phyloP scores from a whole-genome alignment of 2,113 vertebrate species.

The Entomyzon cyanotis region DNA sequence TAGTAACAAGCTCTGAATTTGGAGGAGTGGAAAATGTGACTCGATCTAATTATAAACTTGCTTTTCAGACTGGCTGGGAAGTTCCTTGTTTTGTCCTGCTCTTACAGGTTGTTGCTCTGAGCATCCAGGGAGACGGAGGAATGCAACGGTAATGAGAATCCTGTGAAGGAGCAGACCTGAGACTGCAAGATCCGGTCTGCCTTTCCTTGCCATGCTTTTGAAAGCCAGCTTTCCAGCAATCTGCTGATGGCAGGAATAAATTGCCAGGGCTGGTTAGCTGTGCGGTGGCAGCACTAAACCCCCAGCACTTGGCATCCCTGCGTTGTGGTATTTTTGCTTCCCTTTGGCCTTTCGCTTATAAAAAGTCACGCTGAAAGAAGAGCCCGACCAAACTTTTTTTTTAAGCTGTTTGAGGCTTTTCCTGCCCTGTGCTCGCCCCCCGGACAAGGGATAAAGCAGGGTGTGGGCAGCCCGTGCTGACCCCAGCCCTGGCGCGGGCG shows the following conservation, averaged over 20 bases:
- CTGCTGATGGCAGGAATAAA: conserved; percentile 58
- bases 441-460: conserved; percentile 18
- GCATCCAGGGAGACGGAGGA: not conserved
- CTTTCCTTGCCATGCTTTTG: not conserved
- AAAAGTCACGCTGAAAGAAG: conserved; percentile 31
- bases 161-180: not conserved
- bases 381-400: conserved; percentile 1
- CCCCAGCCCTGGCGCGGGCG: conserved; percentile 37
- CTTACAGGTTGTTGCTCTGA: not conserved
- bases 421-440: not conserved
- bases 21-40: conserved; percentile 61
- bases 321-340: conserved; percentile 37
- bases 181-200: not conserved
- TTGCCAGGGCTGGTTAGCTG: conserved; percentile 9
- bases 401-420: conserved; percentile 35
- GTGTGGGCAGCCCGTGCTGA: conserved; percentile 29
- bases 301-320: conserved; percentile 36
- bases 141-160: not conserved
- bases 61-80: conserved; percentile 25
- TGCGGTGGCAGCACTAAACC: not conserved
- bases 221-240: conserved; percentile 13
- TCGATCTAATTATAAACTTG: conserved; percentile 57
- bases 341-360: conserved; percentile 39
- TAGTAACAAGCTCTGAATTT: conserved; percentile 40
- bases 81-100: conserved; percentile 47